Percentiles rank a stretch among this genome's conserved stretches.
Conservation (phyloP, 2,113 vertebrate genomes). For the Pao palembangensis region DNA sequence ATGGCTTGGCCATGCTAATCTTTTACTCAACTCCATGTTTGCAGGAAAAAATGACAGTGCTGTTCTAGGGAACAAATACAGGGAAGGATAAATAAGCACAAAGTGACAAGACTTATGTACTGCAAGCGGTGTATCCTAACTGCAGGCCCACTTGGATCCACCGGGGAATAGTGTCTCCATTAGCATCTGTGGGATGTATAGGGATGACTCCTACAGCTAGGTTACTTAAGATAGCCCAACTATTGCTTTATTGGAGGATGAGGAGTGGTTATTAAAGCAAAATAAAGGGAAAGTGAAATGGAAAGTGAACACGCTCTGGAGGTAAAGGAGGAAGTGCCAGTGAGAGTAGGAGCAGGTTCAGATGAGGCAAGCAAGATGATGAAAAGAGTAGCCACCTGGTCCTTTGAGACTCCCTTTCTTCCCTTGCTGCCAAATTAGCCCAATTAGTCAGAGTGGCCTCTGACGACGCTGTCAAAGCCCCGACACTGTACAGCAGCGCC, state of each 20-base stretch:
- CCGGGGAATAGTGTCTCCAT: conserved; percentile 11
- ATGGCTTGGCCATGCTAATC: conserved; percentile 64
- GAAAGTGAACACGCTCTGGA: conserved; percentile 30
- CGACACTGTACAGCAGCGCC: conserved; percentile 62
- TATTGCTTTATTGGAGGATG: conserved; percentile 55
- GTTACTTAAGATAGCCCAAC: conserved; percentile 52
- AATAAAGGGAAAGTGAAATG: conserved; percentile 52
- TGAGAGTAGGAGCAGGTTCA: conserved; percentile 51
- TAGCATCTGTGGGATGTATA: conserved; percentile 33
- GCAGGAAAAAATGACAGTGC: conserved; percentile 54
- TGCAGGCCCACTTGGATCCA: conserved; percentile 18
- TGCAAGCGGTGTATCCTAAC: conserved; percentile 25
- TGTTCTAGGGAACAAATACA: conserved; percentile 22
- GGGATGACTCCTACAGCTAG: conserved; percentile 29
- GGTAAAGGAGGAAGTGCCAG: conserved; percentile 40
- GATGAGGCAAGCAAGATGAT: conserved; percentile 66
- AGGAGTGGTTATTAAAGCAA: conserved; percentile 47
- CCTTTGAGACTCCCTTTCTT: conserved; percentile 69
- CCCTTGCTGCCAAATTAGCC: conserved; percentile 75
- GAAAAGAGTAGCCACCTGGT: conserved; percentile 71
- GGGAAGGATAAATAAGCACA: conserved; percentile 38
- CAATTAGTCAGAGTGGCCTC: conserved; percentile 76
- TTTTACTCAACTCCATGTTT: conserved; percentile 62
- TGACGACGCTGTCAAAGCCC: conserved; percentile 67
- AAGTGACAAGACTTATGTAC: conserved; percentile 22